Evolutionary conservation across 2,888 invertebrate species (phyloP), one percentile per base, ranked within the genome.

Genomic region (Rhodophaea formosa): DNA sequence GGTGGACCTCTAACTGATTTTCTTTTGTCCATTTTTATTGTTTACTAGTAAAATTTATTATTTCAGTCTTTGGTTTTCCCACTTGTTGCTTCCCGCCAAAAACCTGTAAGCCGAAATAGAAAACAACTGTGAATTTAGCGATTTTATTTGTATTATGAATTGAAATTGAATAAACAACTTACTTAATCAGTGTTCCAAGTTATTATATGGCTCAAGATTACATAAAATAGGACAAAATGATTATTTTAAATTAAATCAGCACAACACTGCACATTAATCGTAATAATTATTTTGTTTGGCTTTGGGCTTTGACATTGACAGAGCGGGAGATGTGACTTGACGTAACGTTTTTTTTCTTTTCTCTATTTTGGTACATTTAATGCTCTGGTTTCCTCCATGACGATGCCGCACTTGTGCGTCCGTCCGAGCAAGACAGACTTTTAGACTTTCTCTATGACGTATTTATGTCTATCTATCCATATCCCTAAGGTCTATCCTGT

Each of bases 1-100:
- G 88, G 88, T 23, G 89, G 90, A 6, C 83, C 84, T 78, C 78
- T 84, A 57, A 63, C 74, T 53, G 74, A 77, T 67, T 81, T 86
- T 64, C 68, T 78, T 70, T 81, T 89, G 59, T 87, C 79, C 86
- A 86, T 86, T 58, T 68, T 23, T 30, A 16, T 42, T 15, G 43
- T 39, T 17, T 46, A 17, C 30, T 45, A 15, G n/a, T 42, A 43
- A 60, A 60, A 59, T 29, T n/a, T 35, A 53, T 29, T 17, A 17
- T 42, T 17, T 49, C 12, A 57, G 53, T 44, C 14, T 55, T 55
- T 56, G 54, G 47, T 47, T 10, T 46, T 45, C 29, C 7, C 3
- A 39, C 49, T 44, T 45, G 39, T 16, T 46, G 23, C 45, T 66
- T 67, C 62, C 64, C 66, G 66, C 66, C 63, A 55, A 62, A 60